Conservation (phyloP, 2,113 vertebrate genomes). For the Heterotilapia buettikoferi region DNA sequence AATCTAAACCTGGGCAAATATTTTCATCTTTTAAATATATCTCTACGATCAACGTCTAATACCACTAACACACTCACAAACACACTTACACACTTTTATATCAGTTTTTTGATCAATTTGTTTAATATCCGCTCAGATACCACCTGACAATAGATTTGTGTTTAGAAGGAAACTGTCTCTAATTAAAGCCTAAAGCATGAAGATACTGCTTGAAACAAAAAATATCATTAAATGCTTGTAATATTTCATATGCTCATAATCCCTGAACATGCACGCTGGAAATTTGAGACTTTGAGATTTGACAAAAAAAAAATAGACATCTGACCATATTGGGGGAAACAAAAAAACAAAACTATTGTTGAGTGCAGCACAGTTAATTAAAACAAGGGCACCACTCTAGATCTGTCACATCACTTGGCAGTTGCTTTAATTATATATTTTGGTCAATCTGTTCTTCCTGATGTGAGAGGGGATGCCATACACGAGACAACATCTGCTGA, state of each 20-base stretch:
- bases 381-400: conserved; percentile 59
- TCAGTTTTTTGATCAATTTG: neutral
- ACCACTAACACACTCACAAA: neutral
- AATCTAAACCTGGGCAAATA: neutral
- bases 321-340: conserved; percentile 15
- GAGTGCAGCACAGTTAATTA: conserved; percentile 53
- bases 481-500: conserved; percentile 69
- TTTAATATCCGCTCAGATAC: neutral
- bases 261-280: neutral
- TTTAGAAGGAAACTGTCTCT: neutral
- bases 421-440: conserved; percentile 72
- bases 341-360: conserved; percentile 44
- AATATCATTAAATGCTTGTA: neutral
- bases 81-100: neutral
- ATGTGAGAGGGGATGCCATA: conserved; percentile 67
- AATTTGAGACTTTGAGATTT: neutral
- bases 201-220: neutral
- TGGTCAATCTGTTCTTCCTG: conserved; percentile 76
- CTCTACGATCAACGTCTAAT: neutral
- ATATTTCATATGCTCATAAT: neutral
- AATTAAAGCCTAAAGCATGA: neutral
- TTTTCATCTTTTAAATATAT: neutral
- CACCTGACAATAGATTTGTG: neutral
- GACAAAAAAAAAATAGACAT: neutral
- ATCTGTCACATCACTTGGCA: conserved; percentile 71